Conservation (phyloP, 2,113 vertebrate genomes). For the Pteronura brasiliensis region DNA sequence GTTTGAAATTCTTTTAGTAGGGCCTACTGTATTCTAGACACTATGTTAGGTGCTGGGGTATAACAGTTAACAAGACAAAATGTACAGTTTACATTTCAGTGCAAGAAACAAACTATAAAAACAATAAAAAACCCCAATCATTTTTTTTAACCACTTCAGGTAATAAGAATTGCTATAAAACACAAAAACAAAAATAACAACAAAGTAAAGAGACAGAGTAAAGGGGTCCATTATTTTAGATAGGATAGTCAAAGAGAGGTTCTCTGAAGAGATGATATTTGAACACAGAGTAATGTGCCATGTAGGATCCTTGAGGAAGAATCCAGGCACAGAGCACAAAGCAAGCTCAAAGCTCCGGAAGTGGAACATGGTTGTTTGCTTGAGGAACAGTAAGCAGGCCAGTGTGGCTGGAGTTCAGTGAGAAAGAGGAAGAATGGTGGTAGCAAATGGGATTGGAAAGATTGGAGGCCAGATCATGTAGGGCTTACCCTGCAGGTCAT, state of each 20-base stretch:
- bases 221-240: neutral
- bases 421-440: neutral
- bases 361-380: neutral
- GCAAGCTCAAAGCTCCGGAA: neutral
- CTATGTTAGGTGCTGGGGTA: neutral
- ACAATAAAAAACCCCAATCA: neutral
- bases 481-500: neutral
- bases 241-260: neutral
- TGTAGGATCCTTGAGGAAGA: neutral
- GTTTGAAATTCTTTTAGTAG: neutral
- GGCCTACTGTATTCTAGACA: neutral
- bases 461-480: accelerated
- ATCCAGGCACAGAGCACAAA: neutral
- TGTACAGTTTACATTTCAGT: neutral
- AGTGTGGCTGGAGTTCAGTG: neutral
- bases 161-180: neutral
- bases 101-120: neutral
- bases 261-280: neutral
- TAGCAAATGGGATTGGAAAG: neutral
- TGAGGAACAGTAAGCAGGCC: neutral
- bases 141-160: neutral
- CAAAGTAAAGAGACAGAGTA: neutral
- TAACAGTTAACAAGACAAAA: neutral
- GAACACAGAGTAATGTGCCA: neutral
- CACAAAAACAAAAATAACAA: neutral